Conservation (phyloP, 2,888 invertebrate species). For the Stegophylla sp. region DNA sequence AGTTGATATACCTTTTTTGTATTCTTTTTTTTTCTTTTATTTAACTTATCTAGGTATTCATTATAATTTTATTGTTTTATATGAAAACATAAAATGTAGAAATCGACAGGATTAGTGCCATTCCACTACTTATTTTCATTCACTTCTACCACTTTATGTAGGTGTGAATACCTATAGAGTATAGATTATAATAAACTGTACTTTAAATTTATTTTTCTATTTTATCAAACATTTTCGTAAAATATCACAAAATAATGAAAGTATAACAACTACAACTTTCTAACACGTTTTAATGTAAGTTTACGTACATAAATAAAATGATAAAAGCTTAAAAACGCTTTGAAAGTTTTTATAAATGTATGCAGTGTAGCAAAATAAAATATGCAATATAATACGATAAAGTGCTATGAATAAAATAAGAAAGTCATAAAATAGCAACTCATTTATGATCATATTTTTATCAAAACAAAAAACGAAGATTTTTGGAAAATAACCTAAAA, state of each 20-base stretch:
- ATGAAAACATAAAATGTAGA: no score
- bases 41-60: no score
- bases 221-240: not conserved
- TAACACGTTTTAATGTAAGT: not conserved
- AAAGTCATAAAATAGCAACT: not conserved
- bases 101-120: no score
- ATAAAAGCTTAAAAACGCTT: not conserved
- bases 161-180: no score
- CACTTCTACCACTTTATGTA: no score
- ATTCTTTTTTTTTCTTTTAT: no score
- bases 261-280: conserved; percentile 9
- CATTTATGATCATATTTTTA: not conserved
- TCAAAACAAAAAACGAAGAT: not conserved
- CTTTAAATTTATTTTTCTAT: conserved; percentile 9
- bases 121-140: no score
- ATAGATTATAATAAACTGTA: not conserved
- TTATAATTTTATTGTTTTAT: no score
- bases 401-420: conserved; percentile 1
- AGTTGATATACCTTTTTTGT: no score
- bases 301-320: not conserved
- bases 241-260: conserved; percentile 6
- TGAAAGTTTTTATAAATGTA: conserved; percentile 4
- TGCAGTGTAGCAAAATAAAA: not conserved
- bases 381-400: conserved; percentile 15
- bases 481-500: not conserved